Conservation (phyloP, 2,888 invertebrate genomes). For the Noctua janthe region DNA sequence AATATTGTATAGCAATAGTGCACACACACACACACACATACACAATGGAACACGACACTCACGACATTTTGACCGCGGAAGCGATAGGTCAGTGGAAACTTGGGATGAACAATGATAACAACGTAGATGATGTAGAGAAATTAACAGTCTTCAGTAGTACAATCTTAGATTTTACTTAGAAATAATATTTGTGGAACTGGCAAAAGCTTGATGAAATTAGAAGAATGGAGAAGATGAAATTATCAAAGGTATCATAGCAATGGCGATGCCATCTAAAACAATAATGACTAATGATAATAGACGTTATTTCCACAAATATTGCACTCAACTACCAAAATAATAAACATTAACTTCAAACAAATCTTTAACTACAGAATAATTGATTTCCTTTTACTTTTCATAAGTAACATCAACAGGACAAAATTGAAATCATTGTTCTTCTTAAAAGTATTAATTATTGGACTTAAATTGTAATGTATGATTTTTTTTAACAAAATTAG, state of each 20-base stretch:
- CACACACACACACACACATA: constrained; percentile 62
- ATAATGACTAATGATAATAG: not conserved
- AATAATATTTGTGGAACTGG: constrained; percentile 54
- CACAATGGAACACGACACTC: constrained; percentile 83
- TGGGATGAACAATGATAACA: constrained; percentile 67
- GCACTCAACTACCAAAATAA: not conserved
- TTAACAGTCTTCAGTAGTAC: constrained; percentile 22
- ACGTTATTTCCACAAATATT: constrained; percentile 51
- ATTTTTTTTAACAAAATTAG: constrained; percentile 44
- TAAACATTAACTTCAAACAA: not conserved
- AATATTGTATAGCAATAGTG: constrained; percentile 59
- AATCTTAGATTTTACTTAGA: constrained; percentile 12
- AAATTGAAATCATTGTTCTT: constrained; percentile 41
- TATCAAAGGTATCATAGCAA: not conserved
- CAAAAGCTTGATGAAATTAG: not conserved
- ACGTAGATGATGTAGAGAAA: constrained; percentile 30
- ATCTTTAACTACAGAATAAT: not conserved
- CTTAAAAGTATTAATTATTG: constrained; percentile 41
- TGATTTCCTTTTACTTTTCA: not conserved
- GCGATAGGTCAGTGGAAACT: constrained; percentile 86
- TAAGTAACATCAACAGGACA: not conserved
- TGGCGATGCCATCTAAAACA: not conserved
- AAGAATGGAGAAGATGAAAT: not conserved
- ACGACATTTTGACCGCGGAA: constrained; percentile 82
- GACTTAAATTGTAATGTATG: constrained; percentile 6